Conservation (phyloP, 2,888 invertebrate species). For the Shargacucullia verbasci region DNA sequence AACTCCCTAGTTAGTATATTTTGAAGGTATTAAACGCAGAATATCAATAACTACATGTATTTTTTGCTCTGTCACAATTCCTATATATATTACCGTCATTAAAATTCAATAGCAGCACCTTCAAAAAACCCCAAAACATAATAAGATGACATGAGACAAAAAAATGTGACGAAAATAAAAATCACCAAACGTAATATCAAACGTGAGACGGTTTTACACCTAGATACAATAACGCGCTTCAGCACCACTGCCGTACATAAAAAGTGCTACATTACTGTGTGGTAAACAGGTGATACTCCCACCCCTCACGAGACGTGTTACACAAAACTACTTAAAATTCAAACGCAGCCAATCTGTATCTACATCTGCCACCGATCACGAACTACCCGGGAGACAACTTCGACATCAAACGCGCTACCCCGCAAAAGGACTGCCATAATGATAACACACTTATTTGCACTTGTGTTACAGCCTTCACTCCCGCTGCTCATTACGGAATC, state of each 20-base stretch:
- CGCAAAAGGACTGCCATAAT: constrained; percentile 53
- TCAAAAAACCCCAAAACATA: too few species aligned
- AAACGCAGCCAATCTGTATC: constrained; percentile 18
- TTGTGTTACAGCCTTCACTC: constrained; percentile 59
- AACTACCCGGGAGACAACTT: constrained; percentile 36
- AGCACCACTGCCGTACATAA: constrained; percentile 1
- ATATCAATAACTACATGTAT: too few species aligned
- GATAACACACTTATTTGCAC: constrained; percentile 68
- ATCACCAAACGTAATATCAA: too few species aligned
- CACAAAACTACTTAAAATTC: constrained; percentile 45
- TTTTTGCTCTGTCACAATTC: too few species aligned
- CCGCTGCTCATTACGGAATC: constrained; percentile 73
- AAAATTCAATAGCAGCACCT: too few species aligned
- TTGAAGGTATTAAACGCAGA: too few species aligned
- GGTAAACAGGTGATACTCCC: not conserved
- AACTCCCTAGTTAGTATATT: too few species aligned
- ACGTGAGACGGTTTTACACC: too few species aligned
- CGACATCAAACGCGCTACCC: constrained; percentile 58
- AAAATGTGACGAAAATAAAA: too few species aligned
- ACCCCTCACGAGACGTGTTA: constrained; percentile 10
- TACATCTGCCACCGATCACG: constrained; percentile 11
- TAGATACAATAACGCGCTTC: too few species aligned
- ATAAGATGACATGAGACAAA: too few species aligned
- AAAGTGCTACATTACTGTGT: not conserved
- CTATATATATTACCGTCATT: too few species aligned